Percentiles rank a stretch among this genome's conserved stretches.
phyloP scores from a whole-genome alignment of 1,140 invertebrate genomes.

The Rhagoletis zephyria region DNA sequence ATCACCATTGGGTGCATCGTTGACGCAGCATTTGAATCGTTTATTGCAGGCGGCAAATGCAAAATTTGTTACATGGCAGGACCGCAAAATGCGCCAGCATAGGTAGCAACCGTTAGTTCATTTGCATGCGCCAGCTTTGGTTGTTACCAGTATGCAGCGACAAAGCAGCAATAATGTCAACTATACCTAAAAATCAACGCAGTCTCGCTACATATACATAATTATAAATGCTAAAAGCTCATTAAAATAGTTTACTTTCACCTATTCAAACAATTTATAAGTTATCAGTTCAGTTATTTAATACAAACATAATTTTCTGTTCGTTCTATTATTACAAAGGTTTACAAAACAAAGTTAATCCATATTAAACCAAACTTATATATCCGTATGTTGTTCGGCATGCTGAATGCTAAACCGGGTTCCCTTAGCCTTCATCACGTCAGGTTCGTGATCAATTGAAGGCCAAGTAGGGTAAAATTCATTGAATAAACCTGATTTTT shows the following conservation, averaged over 20 bases:
- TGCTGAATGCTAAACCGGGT: too few species aligned
- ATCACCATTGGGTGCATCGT: constrained; percentile 83
- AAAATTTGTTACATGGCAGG: constrained; percentile 89
- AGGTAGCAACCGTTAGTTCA: constrained; percentile 63
- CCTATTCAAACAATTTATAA: background rate
- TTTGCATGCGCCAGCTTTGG: background rate
- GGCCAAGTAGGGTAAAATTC: too few species aligned
- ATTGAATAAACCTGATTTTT: too few species aligned
- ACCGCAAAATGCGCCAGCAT: constrained; percentile 77
- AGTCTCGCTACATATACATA: background rate
- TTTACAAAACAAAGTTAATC: too few species aligned
- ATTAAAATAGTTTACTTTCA: background rate
- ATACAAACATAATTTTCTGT: background rate
- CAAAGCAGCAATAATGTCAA: background rate
- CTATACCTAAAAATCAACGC: background rate
- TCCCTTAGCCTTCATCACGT: too few species aligned
- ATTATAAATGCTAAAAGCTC: background rate
- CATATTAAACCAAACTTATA: too few species aligned
- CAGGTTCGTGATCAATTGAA: too few species aligned
- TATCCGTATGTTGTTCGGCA: too few species aligned
- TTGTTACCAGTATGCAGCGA: background rate
- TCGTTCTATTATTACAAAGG: background rate
- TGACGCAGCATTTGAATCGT: constrained; percentile 90
- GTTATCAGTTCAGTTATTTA: background rate
- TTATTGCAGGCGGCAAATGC: constrained; percentile 86